Percentiles rank a stretch among this genome's conserved stretches.
Evolutionary conservation across 2,888 invertebrate genomes (phyloP).

Genomic region (Sesamia inferens): DNA sequence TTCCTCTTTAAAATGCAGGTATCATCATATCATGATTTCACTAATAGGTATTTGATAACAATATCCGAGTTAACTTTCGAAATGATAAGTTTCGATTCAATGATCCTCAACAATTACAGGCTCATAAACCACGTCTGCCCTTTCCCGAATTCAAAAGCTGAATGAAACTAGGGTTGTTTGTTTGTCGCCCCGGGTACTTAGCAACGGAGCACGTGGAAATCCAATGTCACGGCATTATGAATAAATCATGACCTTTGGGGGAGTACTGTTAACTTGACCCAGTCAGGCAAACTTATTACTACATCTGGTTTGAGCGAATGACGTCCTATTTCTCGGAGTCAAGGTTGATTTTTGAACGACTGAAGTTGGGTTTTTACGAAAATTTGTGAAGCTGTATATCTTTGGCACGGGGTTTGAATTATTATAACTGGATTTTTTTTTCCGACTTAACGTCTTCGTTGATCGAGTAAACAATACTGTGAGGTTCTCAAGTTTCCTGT

Average conservation of each 20-base stretch:
- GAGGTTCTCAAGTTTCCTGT: conserved; percentile 57
- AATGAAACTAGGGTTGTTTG: conserved; percentile 80
- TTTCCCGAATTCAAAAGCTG: conserved; percentile 59
- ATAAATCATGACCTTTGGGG: conserved; percentile 77
- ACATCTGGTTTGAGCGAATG: conserved; percentile 5
- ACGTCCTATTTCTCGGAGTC: conserved; percentile 5
- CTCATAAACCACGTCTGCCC: conserved; percentile 49
- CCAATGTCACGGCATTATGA: conserved; percentile 82
- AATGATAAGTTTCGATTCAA: background rate
- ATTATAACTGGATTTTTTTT: conserved; percentile 25
- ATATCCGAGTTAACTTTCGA: background rate
- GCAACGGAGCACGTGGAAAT: conserved; percentile 80
- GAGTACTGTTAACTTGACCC: conserved; percentile 78
- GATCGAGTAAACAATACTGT: conserved; percentile 51
- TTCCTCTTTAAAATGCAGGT: background rate
- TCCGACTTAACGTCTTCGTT: conserved; percentile 13
- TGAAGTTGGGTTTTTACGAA: background rate
- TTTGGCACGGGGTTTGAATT: conserved; percentile 24
- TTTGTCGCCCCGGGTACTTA: conserved; percentile 74
- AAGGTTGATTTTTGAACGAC: conserved; percentile 29
- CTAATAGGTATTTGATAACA: background rate
- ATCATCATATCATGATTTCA: background rate
- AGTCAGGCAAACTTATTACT: conserved; percentile 54
- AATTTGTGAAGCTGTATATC: conserved; percentile 16
- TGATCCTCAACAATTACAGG: background rate